Percentiles rank a stretch among this genome's conserved stretches.
These are phyloP conservation scores for Hippolais icterina DNA, from an alignment of 2,113 vertebrate species.

Conservation along the genomic window DNA sequence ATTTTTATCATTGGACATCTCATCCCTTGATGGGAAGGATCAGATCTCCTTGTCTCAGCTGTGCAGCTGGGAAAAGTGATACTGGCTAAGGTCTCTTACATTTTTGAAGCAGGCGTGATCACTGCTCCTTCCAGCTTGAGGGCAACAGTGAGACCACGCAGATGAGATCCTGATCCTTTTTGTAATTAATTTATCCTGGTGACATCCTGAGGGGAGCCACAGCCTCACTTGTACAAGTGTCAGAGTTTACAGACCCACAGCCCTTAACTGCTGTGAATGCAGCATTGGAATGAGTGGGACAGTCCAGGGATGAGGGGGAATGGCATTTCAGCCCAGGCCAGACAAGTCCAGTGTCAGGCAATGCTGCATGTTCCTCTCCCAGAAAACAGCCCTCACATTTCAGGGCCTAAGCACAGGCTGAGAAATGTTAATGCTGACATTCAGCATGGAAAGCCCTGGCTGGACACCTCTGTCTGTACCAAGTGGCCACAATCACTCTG, in stretches of 20 bases:
- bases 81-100: background rate
- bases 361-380: background rate
- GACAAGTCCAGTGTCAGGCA: background rate
- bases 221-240: background rate
- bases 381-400: background rate
- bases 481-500: background rate
- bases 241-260: background rate
- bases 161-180: background rate
- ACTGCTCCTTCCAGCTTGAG: background rate
- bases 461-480: slow-evolving; percentile 4
- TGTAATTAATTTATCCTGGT: background rate
- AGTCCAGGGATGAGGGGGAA: background rate
- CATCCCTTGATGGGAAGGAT: background rate
- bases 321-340: background rate
- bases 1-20: background rate
- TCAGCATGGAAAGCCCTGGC: slow-evolving; percentile 21
- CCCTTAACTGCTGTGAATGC: background rate
- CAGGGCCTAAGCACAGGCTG: background rate
- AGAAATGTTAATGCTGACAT: slow-evolving; percentile 21
- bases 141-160: background rate
- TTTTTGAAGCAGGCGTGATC: background rate
- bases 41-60: background rate
- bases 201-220: background rate
- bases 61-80: background rate
- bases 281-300: background rate